Evolutionary conservation across 2,113 vertebrate species (phyloP), one percentile per base, ranked within the genome.

Genomic region (Halichoeres trimaculatus): DNA sequence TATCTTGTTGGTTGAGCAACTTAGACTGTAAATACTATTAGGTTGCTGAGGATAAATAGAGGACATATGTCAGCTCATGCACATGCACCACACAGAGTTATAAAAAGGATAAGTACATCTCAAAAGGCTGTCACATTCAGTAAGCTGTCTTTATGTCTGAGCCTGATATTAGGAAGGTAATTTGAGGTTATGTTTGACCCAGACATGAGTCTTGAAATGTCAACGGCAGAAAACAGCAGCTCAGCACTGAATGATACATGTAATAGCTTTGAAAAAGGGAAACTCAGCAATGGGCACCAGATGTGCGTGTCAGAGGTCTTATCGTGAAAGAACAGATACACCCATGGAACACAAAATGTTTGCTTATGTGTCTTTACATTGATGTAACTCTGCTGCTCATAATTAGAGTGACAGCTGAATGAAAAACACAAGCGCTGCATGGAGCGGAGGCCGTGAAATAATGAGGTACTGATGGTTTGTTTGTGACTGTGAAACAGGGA

Each of bases 391-490:
- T 20, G 23, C 47, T 40, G 40, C 36, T 58, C 3, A 38, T 76
- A 64, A 85, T 84, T 55, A 70, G 40, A 65, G 26, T 35, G 24
- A 62, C 10, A 34, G 17, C 12, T 47, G 23, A 26, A 24, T 34
- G n/a, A 59, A 50, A 36, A 36, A 47, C 7, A 58, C 7, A 38
- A 63, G 47, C 30, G 48, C 38, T 24, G 51, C 22, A 45, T 13
- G 19, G 66, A 30, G 30, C 3, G 30, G 47, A n/a, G 61, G 69
- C 50, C 60, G 65, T 70, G 45, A 76, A 79, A 86, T 83, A 88
- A 90, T 83, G 87, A 86, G 65, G 60, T 24, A 55, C 61, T 70
- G 67, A 50, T 50, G 38, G 43, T 67, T 65, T 70, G 52, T 72
- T 77, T 67, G 56, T 17, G 35, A 68, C 38, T 41, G 35, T 54